These are phyloP conservation scores for Drosophila watanabei DNA, from an alignment of 1,140 invertebrate species.

Conservation along the genomic window DNA sequence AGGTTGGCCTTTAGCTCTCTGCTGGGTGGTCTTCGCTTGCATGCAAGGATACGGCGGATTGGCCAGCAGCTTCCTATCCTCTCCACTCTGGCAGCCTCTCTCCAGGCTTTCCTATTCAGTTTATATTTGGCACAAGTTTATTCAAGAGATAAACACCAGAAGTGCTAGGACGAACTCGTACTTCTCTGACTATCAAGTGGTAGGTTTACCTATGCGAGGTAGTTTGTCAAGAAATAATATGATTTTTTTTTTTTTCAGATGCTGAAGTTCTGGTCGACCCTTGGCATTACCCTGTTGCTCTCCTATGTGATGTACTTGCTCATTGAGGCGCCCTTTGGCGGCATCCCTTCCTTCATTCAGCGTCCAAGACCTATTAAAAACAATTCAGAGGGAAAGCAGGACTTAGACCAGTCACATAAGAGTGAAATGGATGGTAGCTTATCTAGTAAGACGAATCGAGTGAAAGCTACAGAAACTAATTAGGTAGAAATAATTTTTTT, in stretches of 20 bases:
- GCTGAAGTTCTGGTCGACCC: constrained; percentile 42
- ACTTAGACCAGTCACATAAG: not conserved
- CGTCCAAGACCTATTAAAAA: not conserved
- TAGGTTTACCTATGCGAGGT: constrained; percentile 4
- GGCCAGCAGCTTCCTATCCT: constrained; percentile 86
- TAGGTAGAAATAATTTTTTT: not conserved
- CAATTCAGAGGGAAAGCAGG: not conserved
- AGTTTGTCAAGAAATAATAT: too few species aligned
- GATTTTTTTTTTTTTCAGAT: too few species aligned
- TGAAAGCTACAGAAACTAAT: not conserved
- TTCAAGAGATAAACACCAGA: constrained; percentile 46
- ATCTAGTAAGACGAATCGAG: not conserved
- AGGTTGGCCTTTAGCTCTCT: constrained; percentile 87
- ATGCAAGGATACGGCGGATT: constrained; percentile 88
- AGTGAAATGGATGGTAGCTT: not conserved
- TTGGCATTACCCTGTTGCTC: constrained; percentile 42
- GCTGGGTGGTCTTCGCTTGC: constrained; percentile 90
- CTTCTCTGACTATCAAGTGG: constrained; percentile 59
- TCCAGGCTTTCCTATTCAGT: constrained; percentile 86
- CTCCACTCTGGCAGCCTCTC: constrained; percentile 86
- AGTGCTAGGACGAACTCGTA: constrained; percentile 33
- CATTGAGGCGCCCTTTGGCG: constrained; percentile 46
- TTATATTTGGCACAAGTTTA: constrained; percentile 85
- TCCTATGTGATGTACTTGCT: constrained; percentile 37
- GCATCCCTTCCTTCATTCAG: not conserved